Evolutionary conservation across 1,140 invertebrate genomes (phyloP), one percentile per base, ranked within the genome.

Genomic region (Drosophila bipectinata): DNA sequence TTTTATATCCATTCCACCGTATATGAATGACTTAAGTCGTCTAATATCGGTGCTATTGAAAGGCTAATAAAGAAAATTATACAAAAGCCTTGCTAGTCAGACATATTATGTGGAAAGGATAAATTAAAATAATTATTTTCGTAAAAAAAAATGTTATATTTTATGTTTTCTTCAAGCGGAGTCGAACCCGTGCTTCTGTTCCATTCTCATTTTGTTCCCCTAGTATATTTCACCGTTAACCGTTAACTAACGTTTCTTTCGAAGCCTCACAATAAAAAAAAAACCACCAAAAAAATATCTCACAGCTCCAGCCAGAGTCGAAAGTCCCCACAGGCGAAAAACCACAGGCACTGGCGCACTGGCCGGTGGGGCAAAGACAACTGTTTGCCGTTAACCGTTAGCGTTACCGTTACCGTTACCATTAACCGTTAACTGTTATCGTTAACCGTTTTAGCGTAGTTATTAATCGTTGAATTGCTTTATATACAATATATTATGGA

Each of bases 211-310:
- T 63, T 56, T 15, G 52, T 26, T 6, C 7, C 15, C 32, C 34
- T 26, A 6, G 14, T 12, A 44, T 44, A 18, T 18, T 44, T 53
- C 63, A 66, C 63, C 44, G 26, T 69, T 69, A 69, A 69, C 44
- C 44, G 44, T 37, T 37, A 57, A 69, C 66, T 69, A 69, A 69
- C 26, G 45, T 55, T 69, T 69, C 63, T 69, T 69, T 39, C 66
- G 52, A 69, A 69, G 66, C 66, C 52, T 69, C 44, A 68, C 64
- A 69, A 18, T 18, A 18, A 18, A 18, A 18, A 15, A 18, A 64
- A 56, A 69, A 10, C 41, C 51, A 68, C 66, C 51, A 64, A 61
- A 62, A 47, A 24, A 21, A 21, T 3, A 21, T 47, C 14, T 57
- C 66, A 69, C 64, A 66, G 66, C 66, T 68, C 63, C 63, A 45